A percentile compares a stretch with the other conserved stretches of the same genome.
Conservation (phyloP, 23 tunicate species). For the Corella eumyota region DNA sequence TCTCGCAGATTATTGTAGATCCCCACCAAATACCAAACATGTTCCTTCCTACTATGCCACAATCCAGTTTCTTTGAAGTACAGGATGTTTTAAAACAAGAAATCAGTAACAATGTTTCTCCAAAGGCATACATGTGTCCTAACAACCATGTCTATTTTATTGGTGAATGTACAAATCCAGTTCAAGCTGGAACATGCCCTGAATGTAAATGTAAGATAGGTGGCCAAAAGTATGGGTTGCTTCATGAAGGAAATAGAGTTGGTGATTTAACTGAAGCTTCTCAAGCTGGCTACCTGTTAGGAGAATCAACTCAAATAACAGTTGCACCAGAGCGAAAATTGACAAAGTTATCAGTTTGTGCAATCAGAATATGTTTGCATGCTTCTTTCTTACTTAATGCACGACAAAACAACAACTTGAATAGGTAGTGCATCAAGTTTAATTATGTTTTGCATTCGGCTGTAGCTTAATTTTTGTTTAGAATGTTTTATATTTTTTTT, state of each 20-base stretch:
- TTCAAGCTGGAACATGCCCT: conserved; percentile 25
- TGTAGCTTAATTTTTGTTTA: too few species aligned
- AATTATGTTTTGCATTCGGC: too few species aligned
- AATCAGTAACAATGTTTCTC: background rate
- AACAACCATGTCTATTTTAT: conserved; percentile 54
- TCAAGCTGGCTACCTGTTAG: conserved; percentile 59
- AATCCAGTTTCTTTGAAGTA: conserved; percentile 18
- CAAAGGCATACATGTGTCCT: conserved; percentile 42
- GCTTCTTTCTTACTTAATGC: conserved; percentile 11
- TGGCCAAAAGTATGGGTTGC: conserved; percentile 12
- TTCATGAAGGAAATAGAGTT: conserved; percentile 34
- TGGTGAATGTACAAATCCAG: conserved; percentile 64
- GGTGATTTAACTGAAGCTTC: conserved; percentile 30
- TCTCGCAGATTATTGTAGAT: too few species aligned
- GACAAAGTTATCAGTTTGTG: conserved; percentile 36
- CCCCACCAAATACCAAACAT: conserved; percentile 3
- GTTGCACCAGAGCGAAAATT: conserved; percentile 21
- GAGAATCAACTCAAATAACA: background rate
- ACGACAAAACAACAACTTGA: conserved; percentile 4
- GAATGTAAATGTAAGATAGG: conserved; percentile 46
- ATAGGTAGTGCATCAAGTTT: too few species aligned
- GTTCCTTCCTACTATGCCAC: conserved; percentile 75
- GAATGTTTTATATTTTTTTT: too few species aligned
- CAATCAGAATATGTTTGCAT: conserved; percentile 21
- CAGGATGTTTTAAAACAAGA: conserved; percentile 23